Percentiles rank a stretch among this genome's conserved stretches.
These are phyloP conservation scores for Pelagia noctiluca DNA, from an alignment of 30 jellyfish, hydroid and myxozoan species.

Conservation along the genomic window DNA sequence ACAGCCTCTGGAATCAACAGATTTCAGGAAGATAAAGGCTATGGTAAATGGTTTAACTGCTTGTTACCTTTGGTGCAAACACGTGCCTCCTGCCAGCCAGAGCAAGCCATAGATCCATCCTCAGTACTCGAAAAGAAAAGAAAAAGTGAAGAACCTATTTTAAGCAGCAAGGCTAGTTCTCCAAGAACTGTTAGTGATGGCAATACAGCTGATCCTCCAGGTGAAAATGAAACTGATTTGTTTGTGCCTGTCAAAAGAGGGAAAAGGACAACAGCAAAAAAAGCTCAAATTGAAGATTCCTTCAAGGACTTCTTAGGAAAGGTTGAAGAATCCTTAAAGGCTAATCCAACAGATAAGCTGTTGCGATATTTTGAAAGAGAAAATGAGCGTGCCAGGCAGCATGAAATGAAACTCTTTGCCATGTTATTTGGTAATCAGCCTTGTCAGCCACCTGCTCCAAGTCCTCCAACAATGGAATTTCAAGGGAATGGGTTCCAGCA, in stretches of 20 bases:
- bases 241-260: slow-evolving; percentile 53
- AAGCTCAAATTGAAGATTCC: background rate
- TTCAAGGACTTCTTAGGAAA: slow-evolving; percentile 10
- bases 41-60: too few species aligned
- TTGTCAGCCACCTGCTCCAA: slow-evolving; percentile 27
- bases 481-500: too few species aligned
- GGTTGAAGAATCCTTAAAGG: slow-evolving; percentile 14
- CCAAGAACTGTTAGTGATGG: background rate
- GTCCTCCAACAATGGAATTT: slow-evolving; percentile 38
- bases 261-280: slow-evolving; percentile 4
- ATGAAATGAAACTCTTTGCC: slow-evolving; percentile 36
- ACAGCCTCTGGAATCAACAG: too few species aligned
- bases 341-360: slow-evolving; percentile 49
- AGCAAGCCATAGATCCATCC: slow-evolving; percentile 58
- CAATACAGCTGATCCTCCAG: background rate
- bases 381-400: slow-evolving; percentile 34
- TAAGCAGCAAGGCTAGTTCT: background rate
- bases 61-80: too few species aligned
- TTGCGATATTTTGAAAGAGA: slow-evolving; percentile 16
- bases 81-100: slow-evolving; percentile 67
- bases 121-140: slow-evolving; percentile 8
- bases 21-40: too few species aligned
- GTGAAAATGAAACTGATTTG: slow-evolving; percentile 1
- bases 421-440: slow-evolving; percentile 33
- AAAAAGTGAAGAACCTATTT: background rate